Evolutionary conservation across 1,140 invertebrate species (phyloP).

Genomic region (Drosophila lacteicornis): DNA sequence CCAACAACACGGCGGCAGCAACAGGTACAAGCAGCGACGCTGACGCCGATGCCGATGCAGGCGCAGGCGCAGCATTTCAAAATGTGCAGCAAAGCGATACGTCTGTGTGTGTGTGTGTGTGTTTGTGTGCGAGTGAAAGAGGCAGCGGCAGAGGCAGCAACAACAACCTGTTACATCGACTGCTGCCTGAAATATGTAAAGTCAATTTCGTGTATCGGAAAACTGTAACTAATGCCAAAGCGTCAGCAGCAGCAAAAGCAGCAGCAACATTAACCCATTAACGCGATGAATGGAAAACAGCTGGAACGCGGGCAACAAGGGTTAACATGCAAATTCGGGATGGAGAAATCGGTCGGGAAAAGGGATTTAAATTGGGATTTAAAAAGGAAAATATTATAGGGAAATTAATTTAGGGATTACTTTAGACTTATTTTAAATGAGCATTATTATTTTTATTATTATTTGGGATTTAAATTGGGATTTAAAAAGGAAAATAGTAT

Average conservation of each 20-base stretch:
- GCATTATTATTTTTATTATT: too few species aligned
- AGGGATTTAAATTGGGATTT: neutral
- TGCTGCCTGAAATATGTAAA: constrained; percentile 76
- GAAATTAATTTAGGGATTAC: too few species aligned
- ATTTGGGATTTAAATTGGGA: neutral
- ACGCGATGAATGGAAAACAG: constrained; percentile 24
- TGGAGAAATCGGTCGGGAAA: neutral
- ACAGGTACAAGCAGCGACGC: constrained; percentile 63
- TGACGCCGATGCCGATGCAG: constrained; percentile 10
- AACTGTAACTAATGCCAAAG: constrained; percentile 77
- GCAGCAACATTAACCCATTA: constrained; percentile 59
- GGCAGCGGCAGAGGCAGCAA: constrained; percentile 30
- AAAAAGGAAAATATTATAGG: too few species aligned
- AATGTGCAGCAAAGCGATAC: constrained; percentile 28
- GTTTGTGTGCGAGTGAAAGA: constrained; percentile 33
- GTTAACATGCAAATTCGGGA: neutral
- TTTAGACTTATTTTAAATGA: too few species aligned
- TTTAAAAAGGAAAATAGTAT: too few species aligned
- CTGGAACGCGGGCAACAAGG: constrained; percentile 1
- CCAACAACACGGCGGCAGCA: constrained; percentile 38
- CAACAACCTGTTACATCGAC: constrained; percentile 71
- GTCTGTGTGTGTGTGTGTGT: neutral
- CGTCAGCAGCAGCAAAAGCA: constrained; percentile 40
- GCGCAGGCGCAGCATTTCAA: constrained; percentile 36
- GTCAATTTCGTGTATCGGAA: constrained; percentile 76